Percentiles rank a stretch among this genome's conserved stretches.
Evolutionary conservation across 2,113 vertebrate species (phyloP).

Genomic region (Nematolebias whitei): DNA sequence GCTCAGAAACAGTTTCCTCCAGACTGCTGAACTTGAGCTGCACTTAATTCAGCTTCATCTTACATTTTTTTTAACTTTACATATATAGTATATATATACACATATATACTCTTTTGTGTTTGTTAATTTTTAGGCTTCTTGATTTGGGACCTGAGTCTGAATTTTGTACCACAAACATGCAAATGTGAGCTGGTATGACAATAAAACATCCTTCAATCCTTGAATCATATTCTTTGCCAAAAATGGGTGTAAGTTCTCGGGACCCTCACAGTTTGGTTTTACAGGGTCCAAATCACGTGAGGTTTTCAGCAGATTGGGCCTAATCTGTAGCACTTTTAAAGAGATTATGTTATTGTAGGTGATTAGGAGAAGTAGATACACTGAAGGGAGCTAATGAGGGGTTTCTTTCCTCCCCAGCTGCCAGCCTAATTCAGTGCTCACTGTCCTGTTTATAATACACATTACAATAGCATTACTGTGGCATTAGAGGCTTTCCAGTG

Average conservation of each 20-base stretch:
- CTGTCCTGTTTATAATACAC: constrained; percentile 76
- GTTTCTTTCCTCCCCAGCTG: constrained; percentile 67
- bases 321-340: constrained; percentile 79
- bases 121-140: too few relatives aligned
- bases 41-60: too few relatives aligned
- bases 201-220: too few relatives aligned
- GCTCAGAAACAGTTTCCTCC: too few relatives aligned
- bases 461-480: constrained; percentile 72
- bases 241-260: constrained; percentile 19
- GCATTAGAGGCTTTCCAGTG: constrained; percentile 64
- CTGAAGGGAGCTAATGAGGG: constrained; percentile 75
- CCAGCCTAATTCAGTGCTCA: constrained; percentile 70
- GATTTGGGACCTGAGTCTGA: too few relatives aligned
- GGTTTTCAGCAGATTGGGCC: constrained; percentile 78
- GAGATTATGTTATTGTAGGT: constrained; percentile 80
- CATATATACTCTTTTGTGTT: too few relatives aligned
- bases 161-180: too few relatives aligned
- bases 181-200: too few relatives aligned
- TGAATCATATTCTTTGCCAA: constrained; percentile 23
- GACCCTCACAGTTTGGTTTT: constrained; percentile 63
- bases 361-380: constrained; percentile 80
- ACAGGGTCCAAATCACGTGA: constrained; percentile 71
- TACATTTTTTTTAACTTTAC: too few relatives aligned
- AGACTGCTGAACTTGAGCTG: too few relatives aligned
- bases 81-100: too few relatives aligned